These are phyloP conservation scores for Phortica magna DNA, from an alignment of 2,888 invertebrate genomes.

Conservation along the genomic window DNA sequence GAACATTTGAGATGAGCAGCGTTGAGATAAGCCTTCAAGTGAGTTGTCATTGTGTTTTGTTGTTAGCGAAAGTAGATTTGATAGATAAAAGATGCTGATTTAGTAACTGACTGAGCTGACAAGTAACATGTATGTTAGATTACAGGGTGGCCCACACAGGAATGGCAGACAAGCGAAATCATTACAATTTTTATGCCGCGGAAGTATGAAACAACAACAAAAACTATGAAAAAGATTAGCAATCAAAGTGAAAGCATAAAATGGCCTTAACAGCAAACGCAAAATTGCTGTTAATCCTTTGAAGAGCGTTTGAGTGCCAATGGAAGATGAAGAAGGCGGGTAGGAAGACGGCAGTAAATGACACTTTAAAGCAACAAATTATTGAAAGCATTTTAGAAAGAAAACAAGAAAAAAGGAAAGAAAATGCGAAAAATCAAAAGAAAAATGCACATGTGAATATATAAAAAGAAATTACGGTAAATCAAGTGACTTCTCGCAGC, in stretches of 20 bases:
- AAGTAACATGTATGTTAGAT: not conserved
- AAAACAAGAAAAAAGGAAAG: not conserved
- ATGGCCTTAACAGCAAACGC: slow-evolving; percentile 49
- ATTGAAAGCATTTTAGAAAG: not conserved
- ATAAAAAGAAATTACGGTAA: not conserved
- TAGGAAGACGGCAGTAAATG: slow-evolving; percentile 61
- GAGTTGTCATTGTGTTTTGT: not conserved
- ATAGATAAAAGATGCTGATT: not conserved
- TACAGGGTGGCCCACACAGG: not conserved
- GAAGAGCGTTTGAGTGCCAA: slow-evolving; percentile 52
- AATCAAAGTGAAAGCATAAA: slow-evolving; percentile 10
- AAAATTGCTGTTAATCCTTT: slow-evolving; percentile 69
- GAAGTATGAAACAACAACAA: not conserved
- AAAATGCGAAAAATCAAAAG: not conserved
- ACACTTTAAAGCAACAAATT: slow-evolving; percentile 28
- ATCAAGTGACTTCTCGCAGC: not conserved
- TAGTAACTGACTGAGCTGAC: not conserved
- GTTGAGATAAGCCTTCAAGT: slow-evolving; percentile 12
- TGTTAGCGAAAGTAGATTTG: not conserved
- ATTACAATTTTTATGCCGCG: not conserved
- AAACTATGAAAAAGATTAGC: not conserved
- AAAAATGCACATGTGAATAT: not conserved
- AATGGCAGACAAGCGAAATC: not conserved
- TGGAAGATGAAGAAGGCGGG: not conserved
- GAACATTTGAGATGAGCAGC: not conserved